Percentiles rank a stretch among this genome's conserved stretches.
Evolutionary conservation across 1,140 invertebrate genomes (phyloP).

Genomic region (Hylaeus anthracinus): DNA sequence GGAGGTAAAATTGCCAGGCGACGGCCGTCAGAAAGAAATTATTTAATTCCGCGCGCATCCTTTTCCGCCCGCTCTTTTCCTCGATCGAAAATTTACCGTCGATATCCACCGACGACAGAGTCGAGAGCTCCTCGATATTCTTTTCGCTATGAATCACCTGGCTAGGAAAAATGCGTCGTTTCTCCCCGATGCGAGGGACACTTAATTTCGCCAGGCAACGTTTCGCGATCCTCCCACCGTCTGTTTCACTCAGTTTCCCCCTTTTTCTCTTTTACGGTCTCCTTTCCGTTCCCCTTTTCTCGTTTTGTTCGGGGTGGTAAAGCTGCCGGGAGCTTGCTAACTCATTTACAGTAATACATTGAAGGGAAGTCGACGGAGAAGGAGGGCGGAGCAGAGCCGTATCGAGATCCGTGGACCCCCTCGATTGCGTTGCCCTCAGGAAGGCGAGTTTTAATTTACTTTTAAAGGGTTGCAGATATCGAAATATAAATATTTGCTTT

Average conservation of each 20-base stretch:
- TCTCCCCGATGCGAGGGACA: not conserved
- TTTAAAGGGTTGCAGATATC: too few relatives aligned
- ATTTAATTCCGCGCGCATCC: conserved; percentile 31
- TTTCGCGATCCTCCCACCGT: not conserved
- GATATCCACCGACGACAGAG: not conserved
- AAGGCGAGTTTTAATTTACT: too few relatives aligned
- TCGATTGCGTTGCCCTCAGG: too few relatives aligned
- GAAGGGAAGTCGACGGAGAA: not conserved
- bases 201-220: conserved; percentile 5
- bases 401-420: too few relatives aligned
- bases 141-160: conserved; percentile 28
- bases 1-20: conserved; percentile 13
- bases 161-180: not conserved
- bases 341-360: conserved; percentile 62
- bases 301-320: conserved; percentile 23
- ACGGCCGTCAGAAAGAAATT: conserved; percentile 33
- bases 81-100: conserved; percentile 18
- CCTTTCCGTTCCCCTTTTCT: conserved; percentile 9
- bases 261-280: not conserved
- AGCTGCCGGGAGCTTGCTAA: conserved; percentile 49
- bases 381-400: not conserved
- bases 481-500: too few relatives aligned
- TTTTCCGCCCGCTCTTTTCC: not conserved
- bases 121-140: conserved; percentile 23
- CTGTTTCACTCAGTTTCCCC: not conserved